Conservation (phyloP, 2,888 invertebrate species). For the Pseudeuparius sepicola region DNA sequence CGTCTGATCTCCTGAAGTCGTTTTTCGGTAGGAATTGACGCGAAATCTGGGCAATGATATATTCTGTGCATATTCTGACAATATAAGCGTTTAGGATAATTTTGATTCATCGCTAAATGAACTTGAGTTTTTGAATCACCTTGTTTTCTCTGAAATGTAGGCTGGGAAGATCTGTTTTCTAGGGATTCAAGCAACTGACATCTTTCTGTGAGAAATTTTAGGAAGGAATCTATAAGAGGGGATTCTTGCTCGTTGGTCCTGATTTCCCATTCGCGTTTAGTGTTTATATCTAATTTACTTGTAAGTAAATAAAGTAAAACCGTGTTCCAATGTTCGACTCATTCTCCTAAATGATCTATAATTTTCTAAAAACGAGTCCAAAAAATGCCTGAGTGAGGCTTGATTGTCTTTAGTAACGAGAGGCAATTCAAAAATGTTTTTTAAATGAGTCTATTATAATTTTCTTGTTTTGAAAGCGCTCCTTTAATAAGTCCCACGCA, state of each 20-base stretch:
- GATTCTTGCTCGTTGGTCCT: too few relatives aligned
- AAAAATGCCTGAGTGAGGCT: constrained; percentile 7
- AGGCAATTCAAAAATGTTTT: constrained; percentile 12
- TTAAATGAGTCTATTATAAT: constrained; percentile 11
- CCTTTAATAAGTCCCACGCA: constrained; percentile 14
- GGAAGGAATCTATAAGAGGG: constrained; percentile 10
- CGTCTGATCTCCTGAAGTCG: constrained; percentile 2
- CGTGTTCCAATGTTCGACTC: constrained; percentile 10
- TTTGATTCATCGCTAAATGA: background rate
- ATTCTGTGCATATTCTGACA: constrained; percentile 6
- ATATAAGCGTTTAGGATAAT: background rate
- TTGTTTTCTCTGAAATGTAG: too few relatives aligned
- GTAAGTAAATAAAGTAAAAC: constrained; percentile 13
- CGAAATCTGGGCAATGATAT: background rate
- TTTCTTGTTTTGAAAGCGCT: constrained; percentile 13
- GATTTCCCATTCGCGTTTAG: constrained; percentile 14
- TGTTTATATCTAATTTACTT: constrained; percentile 11
- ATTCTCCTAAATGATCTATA: constrained; percentile 7
- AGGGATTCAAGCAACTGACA: constrained; percentile 12
- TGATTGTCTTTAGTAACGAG: constrained; percentile 7
- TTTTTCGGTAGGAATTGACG: background rate
- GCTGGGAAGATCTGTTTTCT: constrained; percentile 7
- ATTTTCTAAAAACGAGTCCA: constrained; percentile 14
- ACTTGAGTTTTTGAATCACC: constrained; percentile 3
- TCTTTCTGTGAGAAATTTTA: constrained; percentile 6